Evolutionary conservation across 2,888 invertebrate genomes (phyloP).

Genomic region (Ephialtes manifestator): DNA sequence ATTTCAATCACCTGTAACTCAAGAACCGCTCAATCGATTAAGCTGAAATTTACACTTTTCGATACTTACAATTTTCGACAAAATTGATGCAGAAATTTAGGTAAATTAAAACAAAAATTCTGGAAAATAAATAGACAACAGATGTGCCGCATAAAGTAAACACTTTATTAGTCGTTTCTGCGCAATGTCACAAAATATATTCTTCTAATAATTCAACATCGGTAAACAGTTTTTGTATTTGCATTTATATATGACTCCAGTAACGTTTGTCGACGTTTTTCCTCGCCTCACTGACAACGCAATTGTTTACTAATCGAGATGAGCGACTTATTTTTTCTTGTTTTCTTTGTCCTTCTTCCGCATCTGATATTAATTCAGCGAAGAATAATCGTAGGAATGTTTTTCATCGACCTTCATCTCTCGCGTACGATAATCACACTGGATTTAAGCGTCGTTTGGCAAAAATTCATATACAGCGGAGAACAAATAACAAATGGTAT

Average conservation of each 20-base stretch:
- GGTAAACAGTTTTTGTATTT: constrained; percentile 66
- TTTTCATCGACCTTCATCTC: background rate
- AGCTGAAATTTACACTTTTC: no score
- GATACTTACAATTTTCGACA: no score
- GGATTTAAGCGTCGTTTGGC: constrained; percentile 21
- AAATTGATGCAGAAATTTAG: no score
- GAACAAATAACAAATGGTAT: constrained; percentile 3
- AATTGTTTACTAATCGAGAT: background rate
- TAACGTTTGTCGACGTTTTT: constrained; percentile 33
- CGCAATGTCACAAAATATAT: constrained; percentile 81
- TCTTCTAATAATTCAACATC: constrained; percentile 79
- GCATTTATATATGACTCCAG: constrained; percentile 20
- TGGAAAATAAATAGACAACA: background rate
- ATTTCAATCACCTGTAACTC: no score
- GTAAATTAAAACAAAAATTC: background rate
- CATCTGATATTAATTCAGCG: background rate
- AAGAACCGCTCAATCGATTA: no score
- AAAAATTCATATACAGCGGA: constrained; percentile 17
- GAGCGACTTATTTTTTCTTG: background rate
- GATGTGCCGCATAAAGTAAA: constrained; percentile 77
- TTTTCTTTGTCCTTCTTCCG: background rate
- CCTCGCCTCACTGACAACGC: constrained; percentile 40
- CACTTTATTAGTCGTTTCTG: constrained; percentile 81
- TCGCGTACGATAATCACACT: constrained; percentile 3
- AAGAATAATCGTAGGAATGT: constrained; percentile 24